Evolutionary conservation across 92 coral and sea anemone species (phyloP).

Genomic region (Porites cylindrica): DNA sequence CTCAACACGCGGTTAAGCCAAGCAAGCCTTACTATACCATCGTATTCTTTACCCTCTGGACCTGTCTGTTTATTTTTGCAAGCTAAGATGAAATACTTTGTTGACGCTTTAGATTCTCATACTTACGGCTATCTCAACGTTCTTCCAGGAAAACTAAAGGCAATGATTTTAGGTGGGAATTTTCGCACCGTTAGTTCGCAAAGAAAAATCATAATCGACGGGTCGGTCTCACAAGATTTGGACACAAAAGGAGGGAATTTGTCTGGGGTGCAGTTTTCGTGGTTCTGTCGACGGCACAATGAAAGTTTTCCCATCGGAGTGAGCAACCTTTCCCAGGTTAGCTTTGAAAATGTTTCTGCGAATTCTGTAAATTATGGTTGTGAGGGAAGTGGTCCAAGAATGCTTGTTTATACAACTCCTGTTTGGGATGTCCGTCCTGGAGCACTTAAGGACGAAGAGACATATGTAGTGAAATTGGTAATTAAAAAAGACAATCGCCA

Average conservation of each 20-base stretch:
- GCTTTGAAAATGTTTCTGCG: background rate
- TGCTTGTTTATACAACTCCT: constrained; percentile 37
- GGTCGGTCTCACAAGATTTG: constrained; percentile 57
- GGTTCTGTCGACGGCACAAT: constrained; percentile 61
- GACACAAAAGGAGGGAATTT: constrained; percentile 55
- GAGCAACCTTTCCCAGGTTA: background rate
- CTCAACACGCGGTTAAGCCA: constrained; percentile 24
- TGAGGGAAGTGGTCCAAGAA: constrained; percentile 48
- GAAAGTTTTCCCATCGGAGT: constrained; percentile 26
- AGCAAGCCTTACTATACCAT: constrained; percentile 63
- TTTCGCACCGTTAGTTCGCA: constrained; percentile 61
- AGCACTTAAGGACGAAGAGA: constrained; percentile 6
- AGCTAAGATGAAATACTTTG: constrained; percentile 59
- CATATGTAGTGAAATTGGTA: constrained; percentile 46
- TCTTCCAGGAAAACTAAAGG: constrained; percentile 49
- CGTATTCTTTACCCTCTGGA: constrained; percentile 65
- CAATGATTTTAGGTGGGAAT: constrained; percentile 61
- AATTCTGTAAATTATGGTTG: constrained; percentile 37
- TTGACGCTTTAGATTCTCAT: constrained; percentile 39
- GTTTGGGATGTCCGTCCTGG: constrained; percentile 39
- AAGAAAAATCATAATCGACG: constrained; percentile 40
- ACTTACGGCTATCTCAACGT: constrained; percentile 59
- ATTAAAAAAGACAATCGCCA: constrained; percentile 52
- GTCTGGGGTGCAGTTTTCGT: constrained; percentile 39
- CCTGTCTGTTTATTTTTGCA: constrained; percentile 39